These are phyloP conservation scores for Spondyliosoma cantharus DNA, from an alignment of 2,797 vertebrate genomes.

Conservation along the genomic window DNA sequence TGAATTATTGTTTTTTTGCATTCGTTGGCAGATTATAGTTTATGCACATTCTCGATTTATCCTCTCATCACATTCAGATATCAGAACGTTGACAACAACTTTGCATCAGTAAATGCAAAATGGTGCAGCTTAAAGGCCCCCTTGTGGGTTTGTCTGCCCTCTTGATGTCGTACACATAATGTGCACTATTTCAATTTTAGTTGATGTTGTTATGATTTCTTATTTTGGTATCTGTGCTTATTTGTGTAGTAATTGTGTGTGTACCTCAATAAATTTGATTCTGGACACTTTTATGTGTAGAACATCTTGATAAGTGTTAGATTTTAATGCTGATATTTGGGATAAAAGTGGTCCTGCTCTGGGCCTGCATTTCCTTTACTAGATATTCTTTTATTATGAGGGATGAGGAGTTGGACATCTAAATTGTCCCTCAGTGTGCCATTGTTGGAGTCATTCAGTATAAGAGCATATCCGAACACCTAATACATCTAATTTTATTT, in stretches of 20 bases:
- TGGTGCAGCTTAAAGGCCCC: conserved; percentile 7
- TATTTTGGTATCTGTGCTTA: background rate
- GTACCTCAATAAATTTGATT: conserved; percentile 32
- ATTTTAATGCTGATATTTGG: conserved; percentile 27
- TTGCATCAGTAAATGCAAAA: conserved; percentile 5
- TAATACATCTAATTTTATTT: background rate
- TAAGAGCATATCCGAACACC: background rate
- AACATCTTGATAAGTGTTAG: conserved; percentile 8
- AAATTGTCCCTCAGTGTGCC: background rate
- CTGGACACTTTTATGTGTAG: background rate
- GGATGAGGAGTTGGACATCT: conserved; percentile 7
- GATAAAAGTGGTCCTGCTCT: conserved; percentile 4
- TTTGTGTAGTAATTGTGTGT: conserved; percentile 15
- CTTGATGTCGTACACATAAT: conserved; percentile 2
- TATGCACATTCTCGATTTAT: background rate
- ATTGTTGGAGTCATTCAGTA: background rate
- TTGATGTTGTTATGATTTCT: background rate
- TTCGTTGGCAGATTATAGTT: background rate
- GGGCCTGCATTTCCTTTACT: background rate
- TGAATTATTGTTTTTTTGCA: background rate
- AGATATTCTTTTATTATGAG: conserved; percentile 9
- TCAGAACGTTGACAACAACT: background rate
- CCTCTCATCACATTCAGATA: background rate
- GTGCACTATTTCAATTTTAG: background rate
- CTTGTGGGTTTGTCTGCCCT: conserved; percentile 17